Base-by-base conservation (phyloP, 2,797 vertebrate genomes). In the Enteromius argenteus region DNA sequence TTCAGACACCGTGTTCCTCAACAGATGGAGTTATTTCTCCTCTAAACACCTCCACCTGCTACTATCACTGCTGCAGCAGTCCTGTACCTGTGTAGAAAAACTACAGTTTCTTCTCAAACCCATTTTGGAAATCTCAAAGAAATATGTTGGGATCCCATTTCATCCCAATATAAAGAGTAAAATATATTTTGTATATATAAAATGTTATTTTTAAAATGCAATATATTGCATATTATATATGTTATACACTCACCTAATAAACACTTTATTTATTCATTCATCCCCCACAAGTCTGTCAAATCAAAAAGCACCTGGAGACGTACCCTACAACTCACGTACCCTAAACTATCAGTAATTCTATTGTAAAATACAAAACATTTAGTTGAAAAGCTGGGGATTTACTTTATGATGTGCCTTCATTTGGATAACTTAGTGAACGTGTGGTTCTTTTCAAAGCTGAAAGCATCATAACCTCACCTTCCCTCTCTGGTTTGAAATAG, bases 391-490 rank as follows among this genome's bases (percentile, higher is more conserved):
- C 56, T 58, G n/a, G 8, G 10, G 53, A 5, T 58, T 62, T 82
- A 21, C 39, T 75, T 42, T 72, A 27, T 69, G 17, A 51, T 84
- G 17, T 66, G 62, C 80, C 46, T 49, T 66, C 37, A 76, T 68
- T 64, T 30, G 80, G 74, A 66, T 53, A 53, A 53, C 17, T 53
- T 7, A 51, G 49, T 53, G 21, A 53, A 71, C 58, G 87, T 84
- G 46, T 37, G 73, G 72, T 23, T 60, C 19, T 21, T 46, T 13
- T 85, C 58, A 49, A 19, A 67, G 73, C 32, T 42, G 42, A 42
- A 51, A 81, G 85, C 67, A 75, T 75, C 84, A 87, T 82, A 87
- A 79, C 46, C 82, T 58, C 86, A 87, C 87, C 83, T 89, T 21
- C 84, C 84, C n/a, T n/a, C 81, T 87, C 75, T 75, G 82, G 87